Evolutionary conservation across 2,797 vertebrate species (phyloP), one percentile per base, ranked within the genome.

Genomic region (Chloroceryle amazona): DNA sequence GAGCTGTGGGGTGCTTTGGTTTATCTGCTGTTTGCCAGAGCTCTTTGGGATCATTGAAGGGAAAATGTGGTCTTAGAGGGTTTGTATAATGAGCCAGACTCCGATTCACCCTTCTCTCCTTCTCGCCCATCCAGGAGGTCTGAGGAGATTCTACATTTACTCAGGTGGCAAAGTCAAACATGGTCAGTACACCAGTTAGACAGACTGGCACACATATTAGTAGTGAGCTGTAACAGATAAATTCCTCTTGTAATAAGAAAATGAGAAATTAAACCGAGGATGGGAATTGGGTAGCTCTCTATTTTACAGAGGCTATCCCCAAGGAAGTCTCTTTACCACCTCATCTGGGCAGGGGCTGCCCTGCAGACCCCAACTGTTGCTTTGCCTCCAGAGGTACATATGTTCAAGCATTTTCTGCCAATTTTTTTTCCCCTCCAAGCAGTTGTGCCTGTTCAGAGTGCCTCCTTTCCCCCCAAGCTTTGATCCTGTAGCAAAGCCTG

Each of bases 61-160:
- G 44, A 35, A 79, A 25, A 10, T 1, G 9, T 15, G 20, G 42
- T 1, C 9, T 28, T 29, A 7, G 65, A 22, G 31, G 62, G 4
- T 79, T 31, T 60, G 37, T 49, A 6, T 23, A 6, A 49, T 1
- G 33, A 35, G 76, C 26, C 91, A 79, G 83, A 31, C n/a, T 26
- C 29, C n/a, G 14, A 0, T 31, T 75, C 4, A 2, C 20, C 55
- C 52, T 26, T 17, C 46, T 37, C 21, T 46, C 2, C 0, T 58
- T 73, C 60, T 46, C 70, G 10, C 57, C 70, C 2, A 6, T 25
- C 71, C 33, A 2, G 1, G 58, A 70, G 47, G 37, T 33, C 73
- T n/a, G 73, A 76, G 58, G 54, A 81, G 52, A 49, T 39, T 86
- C 83, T 63, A 3, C 65, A 10, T 63, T 89, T 62, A 4, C 44